Conservation (phyloP, 2,797 vertebrate genomes). For the Enteromius treurensis region DNA sequence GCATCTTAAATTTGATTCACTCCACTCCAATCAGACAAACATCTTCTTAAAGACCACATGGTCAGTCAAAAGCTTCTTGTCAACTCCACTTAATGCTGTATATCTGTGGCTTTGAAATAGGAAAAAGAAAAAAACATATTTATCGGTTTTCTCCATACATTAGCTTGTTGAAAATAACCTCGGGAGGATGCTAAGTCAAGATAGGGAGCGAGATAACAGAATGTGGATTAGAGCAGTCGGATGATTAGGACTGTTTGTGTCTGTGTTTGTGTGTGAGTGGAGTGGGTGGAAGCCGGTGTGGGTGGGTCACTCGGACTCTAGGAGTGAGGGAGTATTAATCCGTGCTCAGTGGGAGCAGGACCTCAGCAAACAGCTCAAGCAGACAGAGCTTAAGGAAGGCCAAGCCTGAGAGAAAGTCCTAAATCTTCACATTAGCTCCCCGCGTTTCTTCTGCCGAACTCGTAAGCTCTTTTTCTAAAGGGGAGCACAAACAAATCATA, state of each 20-base stretch:
- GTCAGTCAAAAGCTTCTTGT: conserved; percentile 28
- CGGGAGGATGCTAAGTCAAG: conserved; percentile 91
- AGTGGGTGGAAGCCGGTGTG: conserved; percentile 15
- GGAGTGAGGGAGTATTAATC: conserved; percentile 89
- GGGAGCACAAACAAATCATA: conserved; percentile 91
- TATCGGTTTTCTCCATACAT: conserved; percentile 58
- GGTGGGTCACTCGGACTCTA: conserved; percentile 45
- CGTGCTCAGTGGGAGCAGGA: conserved; percentile 94
- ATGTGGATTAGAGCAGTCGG: conserved; percentile 88
- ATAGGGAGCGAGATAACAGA: conserved; percentile 93
- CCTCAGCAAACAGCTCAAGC: conserved; percentile 89
- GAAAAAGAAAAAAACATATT: conserved; percentile 70
- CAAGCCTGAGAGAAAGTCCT: conserved; percentile 94
- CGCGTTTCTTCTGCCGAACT: conserved; percentile 93
- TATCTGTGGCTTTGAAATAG: conserved; percentile 19
- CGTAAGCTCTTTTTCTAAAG: conserved; percentile 97
- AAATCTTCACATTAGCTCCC: conserved; percentile 98
- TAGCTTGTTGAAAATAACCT: conserved; percentile 70
- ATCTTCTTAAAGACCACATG: conserved; percentile 24
- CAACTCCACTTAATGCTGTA: conserved; percentile 32
- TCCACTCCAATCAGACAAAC: conserved; percentile 18
- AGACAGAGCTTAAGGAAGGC: conserved; percentile 93
- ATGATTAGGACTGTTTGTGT: conserved; percentile 81
- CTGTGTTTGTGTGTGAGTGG: conserved; percentile 29
- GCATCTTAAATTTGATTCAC: conserved; percentile 10